Conservation (phyloP, 2,113 vertebrate genomes). For the Petroica traversi region DNA sequence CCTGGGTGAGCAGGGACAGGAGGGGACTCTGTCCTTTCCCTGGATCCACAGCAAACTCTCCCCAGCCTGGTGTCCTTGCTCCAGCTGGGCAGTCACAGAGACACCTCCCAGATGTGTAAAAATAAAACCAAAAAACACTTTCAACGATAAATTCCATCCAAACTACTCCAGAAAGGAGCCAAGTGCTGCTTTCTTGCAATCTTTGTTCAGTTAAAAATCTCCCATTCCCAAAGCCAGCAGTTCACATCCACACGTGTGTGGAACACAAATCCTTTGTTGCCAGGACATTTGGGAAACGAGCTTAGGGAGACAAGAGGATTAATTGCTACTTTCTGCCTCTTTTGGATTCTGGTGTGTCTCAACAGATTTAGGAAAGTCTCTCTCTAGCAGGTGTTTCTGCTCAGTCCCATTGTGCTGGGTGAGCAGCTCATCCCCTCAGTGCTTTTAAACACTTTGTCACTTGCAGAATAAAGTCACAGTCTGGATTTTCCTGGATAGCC, state of each 20-base stretch:
- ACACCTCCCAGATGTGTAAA: background rate
- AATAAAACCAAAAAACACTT: background rate
- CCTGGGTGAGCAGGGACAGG: background rate
- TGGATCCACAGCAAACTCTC: background rate
- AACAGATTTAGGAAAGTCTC: background rate
- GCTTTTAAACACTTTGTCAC: fast-evolving
- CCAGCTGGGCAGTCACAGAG: background rate
- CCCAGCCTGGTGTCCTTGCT: background rate
- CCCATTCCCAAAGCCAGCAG: background rate
- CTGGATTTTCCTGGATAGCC: background rate
- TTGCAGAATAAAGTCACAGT: fast-evolving
- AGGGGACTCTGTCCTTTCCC: background rate
- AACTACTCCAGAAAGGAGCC: background rate
- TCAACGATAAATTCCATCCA: background rate
- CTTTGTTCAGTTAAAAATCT: background rate
- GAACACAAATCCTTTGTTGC: background rate
- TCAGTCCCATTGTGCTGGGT: fast-evolving
- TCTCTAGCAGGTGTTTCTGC: background rate
- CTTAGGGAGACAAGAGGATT: background rate
- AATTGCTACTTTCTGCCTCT: background rate
- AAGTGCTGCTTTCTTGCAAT: background rate
- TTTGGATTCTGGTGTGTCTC: background rate
- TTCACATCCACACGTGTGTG: fast-evolving
- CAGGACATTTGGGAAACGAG: background rate
- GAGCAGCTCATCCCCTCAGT: background rate